Evolutionary conservation across 2,888 invertebrate species (phyloP).

Genomic region (Drosophila nr. perissopoda): DNA sequence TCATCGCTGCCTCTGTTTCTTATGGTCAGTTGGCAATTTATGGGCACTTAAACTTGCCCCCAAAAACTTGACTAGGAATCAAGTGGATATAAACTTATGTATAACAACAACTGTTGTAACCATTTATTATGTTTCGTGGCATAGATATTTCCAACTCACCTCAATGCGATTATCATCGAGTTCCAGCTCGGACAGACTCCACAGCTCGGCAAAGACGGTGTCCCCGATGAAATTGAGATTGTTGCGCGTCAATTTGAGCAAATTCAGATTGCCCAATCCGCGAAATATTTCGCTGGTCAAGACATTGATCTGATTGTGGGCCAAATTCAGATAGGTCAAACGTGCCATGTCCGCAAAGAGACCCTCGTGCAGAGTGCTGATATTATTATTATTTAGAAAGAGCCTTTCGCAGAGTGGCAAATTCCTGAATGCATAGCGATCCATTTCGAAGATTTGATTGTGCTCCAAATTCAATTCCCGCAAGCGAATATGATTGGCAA

Average conservation of each 20-base stretch:
- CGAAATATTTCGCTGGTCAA: constrained; percentile 91
- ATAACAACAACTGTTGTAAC: constrained; percentile 10
- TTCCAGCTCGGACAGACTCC: constrained; percentile 89
- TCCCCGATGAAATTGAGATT: constrained; percentile 91
- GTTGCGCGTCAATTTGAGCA: constrained; percentile 91
- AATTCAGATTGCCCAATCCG: constrained; percentile 90
- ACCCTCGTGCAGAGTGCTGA: constrained; percentile 93
- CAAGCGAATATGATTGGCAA: constrained; percentile 90
- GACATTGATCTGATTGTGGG: constrained; percentile 90
- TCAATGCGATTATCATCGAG: constrained; percentile 89
- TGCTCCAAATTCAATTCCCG: constrained; percentile 90
- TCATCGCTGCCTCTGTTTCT: constrained; percentile 40
- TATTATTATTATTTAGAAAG: constrained; percentile 93
- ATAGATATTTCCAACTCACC: constrained; percentile 79
- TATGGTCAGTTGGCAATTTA: constrained; percentile 71
- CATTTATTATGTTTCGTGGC: constrained; percentile 3
- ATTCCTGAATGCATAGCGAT: constrained; percentile 90
- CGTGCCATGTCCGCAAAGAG: constrained; percentile 91
- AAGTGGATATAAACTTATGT: constrained; percentile 21
- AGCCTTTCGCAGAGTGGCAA: constrained; percentile 90
- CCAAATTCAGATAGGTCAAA: constrained; percentile 92
- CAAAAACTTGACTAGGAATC: constrained; percentile 25
- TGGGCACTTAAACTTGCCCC: constrained; percentile 65
- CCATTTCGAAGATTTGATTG: constrained; percentile 91
- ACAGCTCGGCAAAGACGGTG: constrained; percentile 91